These are phyloP conservation scores for Drosophila repleta DNA, from an alignment of 1,140 invertebrate species.

Conservation along the genomic window DNA sequence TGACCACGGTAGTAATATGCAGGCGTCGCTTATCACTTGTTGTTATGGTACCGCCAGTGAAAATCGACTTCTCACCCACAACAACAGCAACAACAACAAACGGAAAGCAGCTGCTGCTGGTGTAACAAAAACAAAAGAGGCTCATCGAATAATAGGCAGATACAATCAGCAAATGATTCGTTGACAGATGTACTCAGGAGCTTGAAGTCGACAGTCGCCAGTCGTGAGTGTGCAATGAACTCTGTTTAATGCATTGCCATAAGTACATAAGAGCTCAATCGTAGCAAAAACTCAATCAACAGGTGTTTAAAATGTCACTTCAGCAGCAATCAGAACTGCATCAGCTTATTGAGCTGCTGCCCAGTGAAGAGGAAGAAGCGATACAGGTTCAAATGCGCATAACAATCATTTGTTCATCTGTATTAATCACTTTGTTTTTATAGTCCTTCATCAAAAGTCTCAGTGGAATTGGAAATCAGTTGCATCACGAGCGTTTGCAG, in stretches of 20 bases:
- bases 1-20: conserved; percentile 52
- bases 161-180: conserved; percentile 36
- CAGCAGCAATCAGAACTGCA: conserved; percentile 26
- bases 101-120: conserved; percentile 33
- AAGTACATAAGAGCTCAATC: neutral
- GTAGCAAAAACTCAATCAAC: conserved; percentile 16
- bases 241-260: conserved; percentile 1
- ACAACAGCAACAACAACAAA: conserved; percentile 28
- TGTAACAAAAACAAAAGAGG: conserved; percentile 45
- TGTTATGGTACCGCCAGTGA: conserved; percentile 34
- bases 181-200: conserved; percentile 21
- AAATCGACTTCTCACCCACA: conserved; percentile 18
- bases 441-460: conserved; percentile 54
- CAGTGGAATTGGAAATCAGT: conserved; percentile 20
- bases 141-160: conserved; percentile 37
- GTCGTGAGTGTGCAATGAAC: conserved; percentile 29
- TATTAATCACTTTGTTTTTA: neutral
- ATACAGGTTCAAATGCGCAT: conserved; percentile 36
- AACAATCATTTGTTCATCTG: neutral
- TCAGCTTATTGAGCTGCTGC: conserved; percentile 50
- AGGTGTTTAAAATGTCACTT: conserved; percentile 22
- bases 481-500: conserved; percentile 33
- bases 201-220: conserved; percentile 8
- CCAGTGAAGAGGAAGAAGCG: conserved; percentile 39
- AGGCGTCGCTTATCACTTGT: conserved; percentile 55